Evolutionary conservation across 2,888 invertebrate species (phyloP), one percentile per base, ranked within the genome.

Genomic region (Esperia sulphurella): DNA sequence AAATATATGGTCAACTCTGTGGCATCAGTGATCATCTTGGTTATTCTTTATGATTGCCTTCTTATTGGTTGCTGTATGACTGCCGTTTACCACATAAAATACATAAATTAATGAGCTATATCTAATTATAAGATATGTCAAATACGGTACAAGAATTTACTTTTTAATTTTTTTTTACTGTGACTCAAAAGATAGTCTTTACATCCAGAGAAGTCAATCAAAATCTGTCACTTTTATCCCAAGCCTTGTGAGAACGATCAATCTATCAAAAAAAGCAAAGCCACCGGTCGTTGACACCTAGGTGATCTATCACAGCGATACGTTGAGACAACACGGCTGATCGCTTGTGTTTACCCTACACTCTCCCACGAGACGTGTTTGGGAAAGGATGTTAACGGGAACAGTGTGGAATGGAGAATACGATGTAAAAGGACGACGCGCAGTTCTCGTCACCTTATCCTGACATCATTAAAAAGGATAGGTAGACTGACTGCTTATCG

Each of bases 251-350:
- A 43, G 38, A 39, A 30, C 37, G 52, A 52, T 48, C 51, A 51
- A 49, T 52, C 52, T 44, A 46, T 52, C 43, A 46, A 43, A 35
- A 21, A 45, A 40, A 48, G 50, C 46, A 44, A 49, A 41, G 41
- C 31, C 39, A 31, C 29, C 50, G 63, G 63, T 67, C 72, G 56
- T 63, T 63, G 71, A 68, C 73, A 48, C 50, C 54, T 45, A 28
- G 55, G 64, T 63, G 68, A 76, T 76, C 76, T 68, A 71, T 74
- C 75, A 72, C 55, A 41, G 46, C 59, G 73, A 73, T 75, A 77
- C 54, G 65, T 46, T 65, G 59, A 63, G 75, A 65, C 69, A 77
- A 71, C 75, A 76, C 44, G 12, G 51, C 38, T 41, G 37, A 43
- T 45, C 45, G 41, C 31, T 29, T 54, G 45, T 75, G 75, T 75